Percentiles rank a stretch among this genome's conserved stretches.
These are phyloP conservation scores for Phyto melanocephala DNA, from an alignment of 2,888 invertebrate genomes.

Conservation along the genomic window DNA sequence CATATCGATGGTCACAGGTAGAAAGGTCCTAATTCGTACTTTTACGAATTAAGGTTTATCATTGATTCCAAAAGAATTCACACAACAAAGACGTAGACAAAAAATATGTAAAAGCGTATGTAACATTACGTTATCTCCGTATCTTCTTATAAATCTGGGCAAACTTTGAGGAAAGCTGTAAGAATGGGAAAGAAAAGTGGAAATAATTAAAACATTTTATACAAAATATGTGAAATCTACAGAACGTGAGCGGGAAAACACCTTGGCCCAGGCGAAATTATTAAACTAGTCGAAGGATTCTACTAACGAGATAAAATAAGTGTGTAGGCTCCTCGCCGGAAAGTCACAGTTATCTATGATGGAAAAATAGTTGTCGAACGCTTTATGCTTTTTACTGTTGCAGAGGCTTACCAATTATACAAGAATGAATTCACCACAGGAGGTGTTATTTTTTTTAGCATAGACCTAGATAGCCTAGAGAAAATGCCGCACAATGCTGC, in stretches of 20 bases:
- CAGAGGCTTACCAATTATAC: neutral
- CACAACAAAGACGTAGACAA: too few relatives aligned
- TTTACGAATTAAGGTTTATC: too few relatives aligned
- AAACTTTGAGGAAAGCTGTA: slow-evolving; percentile 23
- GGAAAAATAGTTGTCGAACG: slow-evolving; percentile 18
- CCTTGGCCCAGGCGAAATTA: neutral
- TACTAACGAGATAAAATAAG: slow-evolving; percentile 26
- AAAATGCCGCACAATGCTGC: slow-evolving; percentile 38
- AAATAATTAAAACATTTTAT: slow-evolving; percentile 13
- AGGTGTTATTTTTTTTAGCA: neutral
- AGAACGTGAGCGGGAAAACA: neutral
- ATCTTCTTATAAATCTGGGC: slow-evolving; percentile 9
- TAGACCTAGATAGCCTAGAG: neutral
- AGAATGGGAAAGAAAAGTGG: slow-evolving; percentile 6
- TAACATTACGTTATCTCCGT: neutral
- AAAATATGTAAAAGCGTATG: too few relatives aligned
- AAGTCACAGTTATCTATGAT: slow-evolving; percentile 20
- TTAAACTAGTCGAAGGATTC: slow-evolving; percentile 14
- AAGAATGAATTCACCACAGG: neutral
- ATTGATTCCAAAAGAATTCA: too few relatives aligned
- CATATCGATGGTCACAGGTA: too few relatives aligned
- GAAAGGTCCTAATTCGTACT: too few relatives aligned
- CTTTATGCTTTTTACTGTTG: slow-evolving; percentile 14
- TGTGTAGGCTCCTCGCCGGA: slow-evolving; percentile 12
- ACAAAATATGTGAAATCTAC: neutral